Evolutionary conservation across 2,797 vertebrate genomes (phyloP), one percentile per base, ranked within the genome.

Genomic region (Schizopygopsis pylzovi): DNA sequence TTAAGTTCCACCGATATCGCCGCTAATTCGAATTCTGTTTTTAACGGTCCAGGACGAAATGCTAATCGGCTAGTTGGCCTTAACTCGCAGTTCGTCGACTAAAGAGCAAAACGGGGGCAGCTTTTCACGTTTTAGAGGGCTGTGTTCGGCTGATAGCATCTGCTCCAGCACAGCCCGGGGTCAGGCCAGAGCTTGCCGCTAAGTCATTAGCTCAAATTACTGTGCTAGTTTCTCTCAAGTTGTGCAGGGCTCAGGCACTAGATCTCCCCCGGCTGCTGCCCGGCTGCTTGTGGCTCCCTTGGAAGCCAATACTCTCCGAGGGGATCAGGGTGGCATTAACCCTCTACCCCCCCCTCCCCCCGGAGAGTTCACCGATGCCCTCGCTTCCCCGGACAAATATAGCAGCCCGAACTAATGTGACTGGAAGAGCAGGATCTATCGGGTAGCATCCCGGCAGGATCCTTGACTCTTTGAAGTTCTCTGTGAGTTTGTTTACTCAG

Each of bases 171-270:
- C 90, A 91, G 93, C 93, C 93, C 93, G 91, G 93, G 93, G 93
- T 94, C 93, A 89, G 80, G 89, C 93, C 67, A 91, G 90, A 94
- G 94, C 93, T 94, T 92, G 91, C 94, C 93, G 93, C 94, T 94
- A 94, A 95, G 92, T 95, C 95, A 95, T 96, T 95, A 95, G 95
- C 96, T 96, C 94, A 93, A 94, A 95, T 95, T 95, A 95, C 94
- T 93, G 90, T 89, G 87, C 90, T 90, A 91, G 92, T 93, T 93
- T 91, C 92, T 93, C 93, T 93, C 90, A 91, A 92, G 92, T 91
- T 91, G 90, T 91, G 90, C 91, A 92, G 93, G 91, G 81, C 90
- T 90, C 92, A 93, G 92, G 89, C 86, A 89, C 90, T 67, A 67
- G 92, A 90, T 93, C 91, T 90, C 90, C 28, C 61, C 67, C 73